Evolutionary conservation across 2,797 vertebrate species (phyloP), one percentile per base, ranked within the genome.

Genomic region (Hemibagrus guttatus): DNA sequence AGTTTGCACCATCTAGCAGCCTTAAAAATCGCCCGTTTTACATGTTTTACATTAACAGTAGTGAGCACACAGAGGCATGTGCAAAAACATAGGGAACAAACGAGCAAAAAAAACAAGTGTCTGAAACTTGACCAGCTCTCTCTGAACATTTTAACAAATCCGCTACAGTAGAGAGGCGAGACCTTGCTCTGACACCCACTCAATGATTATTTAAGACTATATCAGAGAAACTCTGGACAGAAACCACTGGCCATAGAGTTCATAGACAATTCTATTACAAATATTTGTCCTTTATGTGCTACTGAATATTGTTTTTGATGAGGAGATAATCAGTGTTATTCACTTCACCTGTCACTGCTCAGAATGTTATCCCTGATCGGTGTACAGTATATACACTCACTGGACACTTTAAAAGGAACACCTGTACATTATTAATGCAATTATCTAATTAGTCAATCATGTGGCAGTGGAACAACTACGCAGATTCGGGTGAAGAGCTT

Each of bases 131-230:
- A 13, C 16, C 52, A 66, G 14, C 49, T 69, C 31, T 80, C 31
- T 64, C 63, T 79, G 23, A 80, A 31, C 35, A 9, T 69, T 69
- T 42, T 59, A 85, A 59, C 52, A 59, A 69, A 71, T 54, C 16
- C 61, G 6, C 28, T 6, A 11, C 31, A 42, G 23, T 19, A 58
- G 52, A 68, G 11, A 68, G 31, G 61, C 79, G 61, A 85, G 49
- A 79, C 84, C 78, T 81, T 52, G n/a, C 78, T 81, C 39, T 81
- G 35, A 80, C 84, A 56, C 64, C 76, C 49, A 59, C 64, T 68
- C 42, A 35, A n/a, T 28, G 8, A 28, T 59, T 35, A 58, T 85
- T 79, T 76, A 12, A 31, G 72, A 61, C 42, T 14, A 28, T 68
- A 79, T 39, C 79, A 66, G 66, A 72, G 39, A 49, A 81, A n/a